These are phyloP conservation scores for Pachyseris speciosa DNA, from an alignment of 64 coral and sea anemone species.

Conservation along the genomic window DNA sequence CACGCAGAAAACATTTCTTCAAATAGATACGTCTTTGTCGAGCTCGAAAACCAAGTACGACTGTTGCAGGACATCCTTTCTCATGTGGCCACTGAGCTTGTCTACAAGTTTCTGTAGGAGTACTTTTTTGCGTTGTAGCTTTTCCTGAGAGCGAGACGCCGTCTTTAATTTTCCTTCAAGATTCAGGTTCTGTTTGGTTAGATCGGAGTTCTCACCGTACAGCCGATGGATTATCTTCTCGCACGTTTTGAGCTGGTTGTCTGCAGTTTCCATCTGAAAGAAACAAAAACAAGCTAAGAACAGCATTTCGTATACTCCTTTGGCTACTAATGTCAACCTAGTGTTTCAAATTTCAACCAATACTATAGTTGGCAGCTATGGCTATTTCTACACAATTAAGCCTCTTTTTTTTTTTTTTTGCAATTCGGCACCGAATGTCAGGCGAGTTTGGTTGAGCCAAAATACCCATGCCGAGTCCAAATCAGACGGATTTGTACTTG, in stretches of 20 bases:
- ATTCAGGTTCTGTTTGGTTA: constrained; percentile 70
- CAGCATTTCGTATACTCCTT: no score
- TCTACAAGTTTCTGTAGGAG: constrained; percentile 91
- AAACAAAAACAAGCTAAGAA: neutral
- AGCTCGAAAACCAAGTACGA: constrained; percentile 88
- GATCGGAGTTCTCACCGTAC: constrained; percentile 87
- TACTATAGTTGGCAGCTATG: no score
- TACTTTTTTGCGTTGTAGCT: constrained; percentile 83
- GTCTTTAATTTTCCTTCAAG: constrained; percentile 80
- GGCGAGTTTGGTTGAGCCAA: no score
- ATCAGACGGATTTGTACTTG: no score
- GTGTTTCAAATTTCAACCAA: no score
- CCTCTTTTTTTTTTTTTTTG: no score
- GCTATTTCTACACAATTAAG: no score
- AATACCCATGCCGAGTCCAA: no score
- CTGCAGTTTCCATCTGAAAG: constrained; percentile 79
- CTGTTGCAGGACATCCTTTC: constrained; percentile 78
- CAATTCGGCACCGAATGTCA: no score
- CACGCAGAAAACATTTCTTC: neutral
- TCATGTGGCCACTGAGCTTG: constrained; percentile 78
- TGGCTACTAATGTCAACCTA: no score
- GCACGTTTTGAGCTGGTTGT: constrained; percentile 82
- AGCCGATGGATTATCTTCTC: constrained; percentile 95
- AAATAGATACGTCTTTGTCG: constrained; percentile 87
- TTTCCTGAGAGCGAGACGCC: constrained; percentile 76